Evolutionary conservation across 2,888 invertebrate species (phyloP), one percentile per base, ranked within the genome.

Genomic region (Acleris cristana): DNA sequence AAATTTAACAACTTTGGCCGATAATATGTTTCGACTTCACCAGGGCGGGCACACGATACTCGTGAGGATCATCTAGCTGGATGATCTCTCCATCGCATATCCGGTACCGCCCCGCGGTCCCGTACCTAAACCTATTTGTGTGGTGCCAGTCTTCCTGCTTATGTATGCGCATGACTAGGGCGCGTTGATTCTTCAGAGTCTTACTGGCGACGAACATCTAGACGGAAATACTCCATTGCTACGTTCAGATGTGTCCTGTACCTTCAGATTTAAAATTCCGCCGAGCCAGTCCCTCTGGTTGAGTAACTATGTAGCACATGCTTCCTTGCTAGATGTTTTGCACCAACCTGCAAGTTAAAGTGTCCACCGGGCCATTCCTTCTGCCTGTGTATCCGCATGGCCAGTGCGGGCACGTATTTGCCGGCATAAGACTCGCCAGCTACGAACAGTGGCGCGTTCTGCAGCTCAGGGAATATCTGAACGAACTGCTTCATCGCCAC

Each of bases 401-500:
- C 94, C 52, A 96, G 84, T 0, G 94, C 93, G 0, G 95, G 93
- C 6, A 93, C 91, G 70, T 93, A 93, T 76, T 93, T 93, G 72
- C 95, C 95, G 5, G 94, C 95, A 78, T 95, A 95, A 0, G 95
- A 95, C 83, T 96, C 95, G 10, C 96, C 96, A 1, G 95, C 94
- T 0, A 95, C 83, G 81, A 92, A 96, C 72, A 96, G 90, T 2
- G 94, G 95, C 45, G 93, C 94, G 6, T 77, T 71, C 71, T 90
- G 88, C 45, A 94, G 87, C 71, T 94, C 93, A 0, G 94, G 94
- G 81, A 95, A 96, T 3, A 96, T 74, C 71, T 90, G 88, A 61
- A 95, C 89, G 74, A 96, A 94, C 83, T 96, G 96, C 51, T 85
- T 78, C 56, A 95, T 73, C 1, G 92, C 93, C 71, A 84, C 84